Evolutionary conservation across 2,797 vertebrate genomes (phyloP), one percentile per base, ranked within the genome.

Genomic region (Selene dorsalis): DNA sequence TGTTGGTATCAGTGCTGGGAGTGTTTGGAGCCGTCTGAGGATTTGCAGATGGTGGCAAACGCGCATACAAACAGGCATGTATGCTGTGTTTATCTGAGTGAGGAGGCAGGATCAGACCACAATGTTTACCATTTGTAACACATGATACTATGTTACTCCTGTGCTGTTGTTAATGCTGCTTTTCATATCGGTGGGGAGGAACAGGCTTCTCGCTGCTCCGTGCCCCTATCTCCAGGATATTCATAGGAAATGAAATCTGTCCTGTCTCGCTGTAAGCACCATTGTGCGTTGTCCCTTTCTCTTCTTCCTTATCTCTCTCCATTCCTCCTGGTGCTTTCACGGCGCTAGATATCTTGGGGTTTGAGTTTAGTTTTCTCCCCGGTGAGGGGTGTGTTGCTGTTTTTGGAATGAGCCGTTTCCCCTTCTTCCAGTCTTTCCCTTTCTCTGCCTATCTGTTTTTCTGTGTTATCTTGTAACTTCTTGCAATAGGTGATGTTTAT

Each of bases 321-420:
- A 1, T 80, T 65, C 80, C 74, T 77, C 75, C 66, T 9, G 56
- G 48, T 80, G 64, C 84, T 86, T 84, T 81, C 86, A 62, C 82
- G 59, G 8, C 9, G 0, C 65, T 71, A 48, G 7, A 62, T 85
- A 88, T 89, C 70, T 83, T 30, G 4, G 69, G 50, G 65, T 63
- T 69, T 1, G 26, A 52, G 73, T 80, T 84, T 74, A 57, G 80
- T 73, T 80, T 43, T 67, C 80, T 85, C 57, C 58, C 83, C 20
- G 47, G 35, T 4, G 47, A 71, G 26, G 77, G 61, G 30, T 47
- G 26, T 43, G 2, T 73, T 91, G 90, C 87, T 92, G 86, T 84
- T 84, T 91, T 93, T 93, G 90, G 90, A 89, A 73, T 5, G 0
- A 60, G 79, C 77, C 6, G 48, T 66, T 91, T 92, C 89, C 90